These are phyloP conservation scores for Adelphocoris suturalis DNA, from an alignment of 2,888 invertebrate species.

Conservation along the genomic window DNA sequence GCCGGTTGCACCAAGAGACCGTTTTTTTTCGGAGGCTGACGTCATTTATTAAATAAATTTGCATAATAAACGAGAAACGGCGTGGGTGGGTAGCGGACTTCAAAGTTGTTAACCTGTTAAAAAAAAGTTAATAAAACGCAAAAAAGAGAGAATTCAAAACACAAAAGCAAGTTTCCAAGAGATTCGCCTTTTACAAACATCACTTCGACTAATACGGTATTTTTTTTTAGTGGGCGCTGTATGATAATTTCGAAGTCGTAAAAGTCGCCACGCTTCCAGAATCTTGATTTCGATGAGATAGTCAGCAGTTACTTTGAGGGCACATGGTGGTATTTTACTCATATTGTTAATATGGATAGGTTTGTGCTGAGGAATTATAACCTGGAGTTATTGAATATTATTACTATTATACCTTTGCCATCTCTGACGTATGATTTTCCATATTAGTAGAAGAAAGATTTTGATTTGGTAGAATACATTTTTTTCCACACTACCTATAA, in stretches of 20 bases:
- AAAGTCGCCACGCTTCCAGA: not conserved
- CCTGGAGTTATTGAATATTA: too few relatives aligned
- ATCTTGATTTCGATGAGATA: not conserved
- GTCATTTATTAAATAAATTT: conserved; percentile 54
- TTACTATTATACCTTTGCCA: too few relatives aligned
- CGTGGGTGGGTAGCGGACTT: conserved; percentile 44
- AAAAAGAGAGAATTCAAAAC: not conserved
- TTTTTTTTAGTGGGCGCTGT: not conserved
- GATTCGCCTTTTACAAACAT: not conserved
- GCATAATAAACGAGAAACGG: conserved; percentile 38
- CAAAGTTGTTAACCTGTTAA: conserved; percentile 24
- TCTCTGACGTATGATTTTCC: too few relatives aligned
- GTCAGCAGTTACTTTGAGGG: not conserved
- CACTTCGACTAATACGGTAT: not conserved
- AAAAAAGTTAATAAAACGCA: conserved; percentile 14
- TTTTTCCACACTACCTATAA: too few relatives aligned
- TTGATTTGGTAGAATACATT: too few relatives aligned
- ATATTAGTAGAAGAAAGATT: too few relatives aligned
- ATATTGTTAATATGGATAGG: too few relatives aligned
- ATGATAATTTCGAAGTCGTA: not conserved
- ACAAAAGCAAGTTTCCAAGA: not conserved
- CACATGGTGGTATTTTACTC: too few relatives aligned
- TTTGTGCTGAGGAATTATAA: too few relatives aligned
- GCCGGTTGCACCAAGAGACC: conserved; percentile 25
- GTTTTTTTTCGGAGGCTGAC: conserved; percentile 36